Percentiles rank a stretch among this genome's conserved stretches.
phyloP scores from a whole-genome alignment of 2,113 vertebrate species.

The Mastomys coucha region DNA sequence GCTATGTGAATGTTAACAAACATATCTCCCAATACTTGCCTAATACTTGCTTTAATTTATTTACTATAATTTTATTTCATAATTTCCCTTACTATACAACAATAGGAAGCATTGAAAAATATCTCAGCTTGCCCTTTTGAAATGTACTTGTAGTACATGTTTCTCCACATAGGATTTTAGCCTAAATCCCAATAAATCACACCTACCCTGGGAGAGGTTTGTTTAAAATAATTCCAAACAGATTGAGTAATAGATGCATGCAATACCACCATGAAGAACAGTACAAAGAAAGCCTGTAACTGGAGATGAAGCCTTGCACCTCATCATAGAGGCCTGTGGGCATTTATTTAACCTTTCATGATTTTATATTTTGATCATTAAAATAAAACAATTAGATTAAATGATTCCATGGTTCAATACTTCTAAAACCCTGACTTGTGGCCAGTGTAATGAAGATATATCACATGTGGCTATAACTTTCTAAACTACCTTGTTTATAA shows the following conservation, averaged over 20 bases:
- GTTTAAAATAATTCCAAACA: constrained; percentile 14
- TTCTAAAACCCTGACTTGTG: constrained; percentile 21
- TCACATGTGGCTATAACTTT: not conserved
- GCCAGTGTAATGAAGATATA: constrained; percentile 19
- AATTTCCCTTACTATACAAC: not conserved
- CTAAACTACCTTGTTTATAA: constrained; percentile 28
- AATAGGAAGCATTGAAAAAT: not conserved
- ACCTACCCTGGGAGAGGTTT: not conserved
- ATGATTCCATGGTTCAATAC: not conserved
- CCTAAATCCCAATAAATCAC: constrained; percentile 2
- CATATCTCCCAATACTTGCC: not conserved
- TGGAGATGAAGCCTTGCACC: not conserved
- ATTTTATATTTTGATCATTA: not conserved
- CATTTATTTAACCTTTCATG: not conserved
- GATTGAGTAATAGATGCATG: not conserved
- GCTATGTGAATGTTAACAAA: not conserved
- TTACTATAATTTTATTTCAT: constrained; percentile 3
- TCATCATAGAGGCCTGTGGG: not conserved
- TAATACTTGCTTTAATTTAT: not conserved
- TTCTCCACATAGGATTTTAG: not conserved
- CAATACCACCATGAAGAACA: not conserved
- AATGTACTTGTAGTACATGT: not conserved
- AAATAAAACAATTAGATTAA: constrained; percentile 5
- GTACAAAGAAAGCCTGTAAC: not conserved
- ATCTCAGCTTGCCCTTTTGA: not conserved